These are phyloP conservation scores for Eugnorisma glareosa DNA, from an alignment of 2,888 invertebrate genomes.

Conservation along the genomic window DNA sequence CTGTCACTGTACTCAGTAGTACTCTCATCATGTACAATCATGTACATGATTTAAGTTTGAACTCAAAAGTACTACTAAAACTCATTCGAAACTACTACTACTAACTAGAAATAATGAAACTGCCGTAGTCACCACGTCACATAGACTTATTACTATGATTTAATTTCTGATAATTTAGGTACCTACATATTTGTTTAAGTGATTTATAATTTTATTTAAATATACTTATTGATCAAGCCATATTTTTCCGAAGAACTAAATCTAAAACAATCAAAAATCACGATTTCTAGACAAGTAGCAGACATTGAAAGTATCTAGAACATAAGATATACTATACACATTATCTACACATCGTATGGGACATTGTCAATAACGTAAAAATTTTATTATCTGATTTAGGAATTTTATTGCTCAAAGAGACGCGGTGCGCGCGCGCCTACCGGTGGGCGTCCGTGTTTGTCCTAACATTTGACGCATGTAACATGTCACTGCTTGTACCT, in stretches of 20 bases:
- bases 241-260: neutral
- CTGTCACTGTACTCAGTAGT: too few relatives aligned
- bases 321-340: slow-evolving; percentile 63
- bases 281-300: neutral
- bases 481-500: slow-evolving; percentile 64
- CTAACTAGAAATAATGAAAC: neutral
- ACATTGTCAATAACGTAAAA: slow-evolving; percentile 82
- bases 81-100: neutral
- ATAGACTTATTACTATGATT: too few relatives aligned
- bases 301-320: neutral
- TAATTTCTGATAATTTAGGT: too few relatives aligned
- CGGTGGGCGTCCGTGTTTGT: slow-evolving; percentile 77
- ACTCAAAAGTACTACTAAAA: neutral
- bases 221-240: neutral
- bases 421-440: slow-evolving; percentile 49
- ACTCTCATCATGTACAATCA: too few relatives aligned
- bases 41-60: too few relatives aligned
- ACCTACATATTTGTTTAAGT: too few relatives aligned
- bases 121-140: too few relatives aligned
- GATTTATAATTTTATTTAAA: too few relatives aligned
- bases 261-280: neutral
- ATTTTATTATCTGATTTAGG: slow-evolving; percentile 82
- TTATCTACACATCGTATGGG: slow-evolving; percentile 68
- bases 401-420: slow-evolving; percentile 80
- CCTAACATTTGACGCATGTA: slow-evolving; percentile 68